Evolutionary conservation across 2,888 invertebrate genomes (phyloP), one percentile per base, ranked within the genome.

Genomic region (Aethes cnicana): DNA sequence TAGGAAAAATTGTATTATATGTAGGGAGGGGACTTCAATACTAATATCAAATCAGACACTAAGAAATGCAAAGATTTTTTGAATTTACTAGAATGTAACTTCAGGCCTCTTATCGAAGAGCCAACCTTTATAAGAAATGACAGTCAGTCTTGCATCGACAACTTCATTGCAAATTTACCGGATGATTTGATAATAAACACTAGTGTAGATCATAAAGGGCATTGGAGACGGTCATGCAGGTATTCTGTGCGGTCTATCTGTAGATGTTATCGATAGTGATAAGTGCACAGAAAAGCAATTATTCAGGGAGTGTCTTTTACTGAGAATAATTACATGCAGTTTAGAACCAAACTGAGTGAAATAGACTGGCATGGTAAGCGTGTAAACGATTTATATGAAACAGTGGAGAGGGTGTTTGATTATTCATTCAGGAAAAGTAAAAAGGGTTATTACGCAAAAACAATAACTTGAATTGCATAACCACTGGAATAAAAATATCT

Each of bases 1-100:
- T 25, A 36, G 53, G 12, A 48, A 46, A 26, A 43, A 54, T 3
- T 42, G 43, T 14, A 16, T 41, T 2, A 28, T 41, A 33, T 33
- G 16, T 11, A n/a, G n/a, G n/a, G n/a, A n/a, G 33, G 33, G 4
- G 33, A 33, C 17, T 33, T 33, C 17, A 33, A 33, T 33, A 12
- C 17, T 5, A 11, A 33, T 12, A 12, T 23, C 1, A 12, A 21
- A 7, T 30, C 28, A 6, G 18, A 20, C 30, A 17, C 18, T 12
- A 26, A 26, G 8, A 18, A 18, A 8, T 17, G 11, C 1, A 12
- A 1, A 1, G 18, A 30, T 8, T 33, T 33, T 17, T 2, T 14
- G 8, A 17, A 4, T 3, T 4, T 16, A 1, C 4, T 33, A 17
- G 5, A 17, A 2, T 33, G 17, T 33, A 33, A 33, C n/a, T 17